A percentile compares a stretch with the other conserved stretches of the same genome.
Evolutionary conservation across 2,797 vertebrate genomes (phyloP).

Genomic region (Coluber constrictor): DNA sequence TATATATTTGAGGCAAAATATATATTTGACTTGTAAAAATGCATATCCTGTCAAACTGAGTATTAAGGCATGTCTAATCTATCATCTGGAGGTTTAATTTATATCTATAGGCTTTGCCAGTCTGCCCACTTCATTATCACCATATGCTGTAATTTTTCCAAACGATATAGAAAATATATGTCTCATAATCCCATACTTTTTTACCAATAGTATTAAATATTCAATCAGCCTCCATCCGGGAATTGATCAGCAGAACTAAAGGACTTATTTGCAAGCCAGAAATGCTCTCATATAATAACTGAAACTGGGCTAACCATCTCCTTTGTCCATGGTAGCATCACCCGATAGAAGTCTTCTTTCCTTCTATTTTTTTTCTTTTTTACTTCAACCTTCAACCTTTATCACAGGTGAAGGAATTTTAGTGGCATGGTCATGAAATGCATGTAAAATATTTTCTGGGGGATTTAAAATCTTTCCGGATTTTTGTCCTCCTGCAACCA

Average conservation of each 20-base stretch:
- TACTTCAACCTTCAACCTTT: neutral
- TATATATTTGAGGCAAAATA: neutral
- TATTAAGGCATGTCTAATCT: neutral
- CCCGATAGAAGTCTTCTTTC: neutral
- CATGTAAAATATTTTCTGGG: neutral
- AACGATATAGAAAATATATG: neutral
- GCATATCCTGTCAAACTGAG: neutral
- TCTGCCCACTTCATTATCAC: neutral
- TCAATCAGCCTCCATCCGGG: neutral
- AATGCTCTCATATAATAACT: neutral
- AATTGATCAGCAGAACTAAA: neutral
- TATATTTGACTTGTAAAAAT: neutral
- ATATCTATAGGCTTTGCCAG: neutral
- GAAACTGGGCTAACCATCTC: neutral
- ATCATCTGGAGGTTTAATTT: neutral
- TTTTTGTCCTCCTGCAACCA: neutral
- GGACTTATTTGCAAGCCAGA: neutral
- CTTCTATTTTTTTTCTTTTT: neutral
- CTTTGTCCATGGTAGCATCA: neutral
- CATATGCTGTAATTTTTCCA: neutral
- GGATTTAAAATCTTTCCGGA: neutral
- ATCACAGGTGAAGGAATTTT: neutral
- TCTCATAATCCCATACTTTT: neutral
- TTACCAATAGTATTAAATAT: neutral
- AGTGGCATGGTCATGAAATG: neutral